Evolutionary conservation across 2,797 vertebrate genomes (phyloP).

Genomic region (Fratercula arctica): DNA sequence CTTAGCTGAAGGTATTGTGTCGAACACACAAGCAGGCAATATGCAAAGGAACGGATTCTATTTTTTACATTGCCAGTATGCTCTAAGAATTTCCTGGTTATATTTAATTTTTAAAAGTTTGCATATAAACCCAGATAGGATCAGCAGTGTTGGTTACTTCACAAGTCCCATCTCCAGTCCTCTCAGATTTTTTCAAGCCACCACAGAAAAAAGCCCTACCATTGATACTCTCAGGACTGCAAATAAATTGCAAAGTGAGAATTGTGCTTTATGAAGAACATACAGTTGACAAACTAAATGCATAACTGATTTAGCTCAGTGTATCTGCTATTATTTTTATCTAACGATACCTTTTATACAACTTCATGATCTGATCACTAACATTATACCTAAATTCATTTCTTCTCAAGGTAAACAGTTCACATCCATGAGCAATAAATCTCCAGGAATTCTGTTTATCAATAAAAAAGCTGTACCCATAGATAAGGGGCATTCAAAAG

Average conservation of each 20-base stretch:
- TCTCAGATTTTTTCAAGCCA: not conserved
- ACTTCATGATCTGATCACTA: not conserved
- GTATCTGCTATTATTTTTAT: not conserved
- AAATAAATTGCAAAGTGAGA: not conserved
- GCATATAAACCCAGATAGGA: not conserved
- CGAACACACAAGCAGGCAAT: not conserved
- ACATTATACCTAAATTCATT: not conserved
- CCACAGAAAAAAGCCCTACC: not conserved
- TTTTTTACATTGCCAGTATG: not conserved
- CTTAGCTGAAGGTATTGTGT: not conserved
- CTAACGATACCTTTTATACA: not conserved
- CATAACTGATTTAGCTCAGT: not conserved
- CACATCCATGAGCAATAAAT: not conserved
- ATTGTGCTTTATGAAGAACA: not conserved
- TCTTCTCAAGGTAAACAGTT: not conserved
- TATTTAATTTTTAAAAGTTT: not conserved
- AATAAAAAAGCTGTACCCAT: not conserved
- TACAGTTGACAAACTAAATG: not conserved
- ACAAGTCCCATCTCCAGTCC: not conserved
- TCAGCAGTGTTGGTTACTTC: not conserved
- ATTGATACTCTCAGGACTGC: not conserved
- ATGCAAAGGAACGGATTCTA: not conserved
- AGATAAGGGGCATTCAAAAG: not conserved
- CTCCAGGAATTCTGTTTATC: not conserved
- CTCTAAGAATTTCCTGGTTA: not conserved